A percentile compares a stretch with the other conserved stretches of the same genome.
phyloP scores from a whole-genome alignment of 2,797 vertebrate genomes.

The Myoxocephalus aenaeus region DNA sequence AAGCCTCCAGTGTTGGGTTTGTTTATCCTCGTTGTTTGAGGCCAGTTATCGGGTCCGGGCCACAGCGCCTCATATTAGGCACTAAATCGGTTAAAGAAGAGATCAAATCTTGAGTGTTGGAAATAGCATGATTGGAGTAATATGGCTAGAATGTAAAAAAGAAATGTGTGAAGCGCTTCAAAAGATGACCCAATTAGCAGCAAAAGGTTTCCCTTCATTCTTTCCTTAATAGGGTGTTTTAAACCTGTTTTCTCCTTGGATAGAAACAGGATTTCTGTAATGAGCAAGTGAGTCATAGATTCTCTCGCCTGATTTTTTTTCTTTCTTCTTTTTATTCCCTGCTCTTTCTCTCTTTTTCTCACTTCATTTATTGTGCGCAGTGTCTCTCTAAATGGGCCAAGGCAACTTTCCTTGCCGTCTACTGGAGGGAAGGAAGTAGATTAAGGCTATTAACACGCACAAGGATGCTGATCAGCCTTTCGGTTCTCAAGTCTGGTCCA shows the following conservation, averaged over 20 bases:
- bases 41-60: slow-evolving; percentile 24
- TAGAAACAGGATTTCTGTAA: slow-evolving; percentile 76
- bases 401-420: slow-evolving; percentile 65
- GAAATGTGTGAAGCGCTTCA: slow-evolving; percentile 51
- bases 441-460: slow-evolving; percentile 75
- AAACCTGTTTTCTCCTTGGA: slow-evolving; percentile 73
- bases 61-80: not conserved
- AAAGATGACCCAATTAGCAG: slow-evolving; percentile 70
- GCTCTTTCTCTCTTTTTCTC: slow-evolving; percentile 37
- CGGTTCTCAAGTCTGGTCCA: slow-evolving; percentile 51
- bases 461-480: slow-evolving; percentile 66
- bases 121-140: slow-evolving; percentile 45
- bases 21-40: slow-evolving; percentile 46
- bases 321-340: slow-evolving; percentile 29
- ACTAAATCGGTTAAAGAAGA: slow-evolving; percentile 36
- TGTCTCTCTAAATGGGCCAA: slow-evolving; percentile 75
- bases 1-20: slow-evolving; percentile 31
- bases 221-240: slow-evolving; percentile 67
- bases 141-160: slow-evolving; percentile 51
- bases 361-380: slow-evolving; percentile 45
- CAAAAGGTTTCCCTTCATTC: slow-evolving; percentile 69
- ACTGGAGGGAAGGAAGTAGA: slow-evolving; percentile 68
- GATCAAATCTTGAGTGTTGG: slow-evolving; percentile 37
- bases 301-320: slow-evolving; percentile 60
- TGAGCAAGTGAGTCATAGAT: slow-evolving; percentile 75